Evolutionary conservation across 2,113 vertebrate genomes (phyloP).

Genomic region (Morone saxatilis): DNA sequence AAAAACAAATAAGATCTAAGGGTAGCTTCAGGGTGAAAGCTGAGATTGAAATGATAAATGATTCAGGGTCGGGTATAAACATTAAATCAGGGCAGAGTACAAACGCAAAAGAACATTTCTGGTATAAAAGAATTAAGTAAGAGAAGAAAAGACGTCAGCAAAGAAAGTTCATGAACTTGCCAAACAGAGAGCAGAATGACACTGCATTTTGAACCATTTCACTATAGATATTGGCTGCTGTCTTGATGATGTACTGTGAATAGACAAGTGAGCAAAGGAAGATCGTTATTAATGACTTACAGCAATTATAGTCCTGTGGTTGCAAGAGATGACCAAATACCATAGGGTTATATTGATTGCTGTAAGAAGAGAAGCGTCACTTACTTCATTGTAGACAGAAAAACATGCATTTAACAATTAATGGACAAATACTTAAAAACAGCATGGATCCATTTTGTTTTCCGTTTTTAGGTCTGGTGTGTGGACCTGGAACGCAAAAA

Average conservation of each 20-base stretch:
- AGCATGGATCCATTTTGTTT: not conserved
- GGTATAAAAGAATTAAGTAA: not conserved
- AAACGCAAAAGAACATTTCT: not conserved
- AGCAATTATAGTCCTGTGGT: not conserved
- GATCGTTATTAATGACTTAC: not conserved
- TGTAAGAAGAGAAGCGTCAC: not conserved
- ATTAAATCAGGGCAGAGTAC: not conserved
- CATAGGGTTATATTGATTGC: not conserved
- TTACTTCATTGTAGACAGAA: not conserved
- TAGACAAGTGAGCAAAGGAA: not conserved
- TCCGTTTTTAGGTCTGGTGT: not conserved
- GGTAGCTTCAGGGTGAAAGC: not conserved
- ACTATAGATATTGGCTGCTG: not conserved
- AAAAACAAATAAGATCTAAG: not conserved
- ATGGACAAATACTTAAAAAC: not conserved
- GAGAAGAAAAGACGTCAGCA: not conserved
- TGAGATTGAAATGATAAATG: not conserved
- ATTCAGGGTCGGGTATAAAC: not conserved
- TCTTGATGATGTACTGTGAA: not conserved
- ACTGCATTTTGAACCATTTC: conserved; percentile 19
- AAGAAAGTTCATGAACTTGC: not conserved
- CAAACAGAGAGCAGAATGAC: conserved; percentile 32
- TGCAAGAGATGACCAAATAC: not conserved
- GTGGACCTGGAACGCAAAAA: no score
- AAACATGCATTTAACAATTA: not conserved